These are phyloP conservation scores for Dipodomys spectabilis DNA, from an alignment of 2,113 vertebrate species.

Conservation along the genomic window DNA sequence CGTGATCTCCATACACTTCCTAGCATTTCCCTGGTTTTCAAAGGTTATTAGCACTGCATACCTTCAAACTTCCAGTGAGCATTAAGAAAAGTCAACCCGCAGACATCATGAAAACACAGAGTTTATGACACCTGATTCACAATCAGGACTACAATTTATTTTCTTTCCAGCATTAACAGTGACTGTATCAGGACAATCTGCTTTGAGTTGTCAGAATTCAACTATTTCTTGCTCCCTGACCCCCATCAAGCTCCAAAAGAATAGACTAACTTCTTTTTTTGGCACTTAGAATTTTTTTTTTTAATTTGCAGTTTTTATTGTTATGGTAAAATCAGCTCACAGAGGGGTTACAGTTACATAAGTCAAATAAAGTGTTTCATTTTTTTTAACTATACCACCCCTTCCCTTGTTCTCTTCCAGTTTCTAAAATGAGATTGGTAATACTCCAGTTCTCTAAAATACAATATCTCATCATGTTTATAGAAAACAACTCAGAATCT, in stretches of 20 bases:
- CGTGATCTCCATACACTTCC: not conserved
- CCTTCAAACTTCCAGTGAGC: not conserved
- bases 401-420: no score
- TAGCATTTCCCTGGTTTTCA: not conserved
- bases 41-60: not conserved
- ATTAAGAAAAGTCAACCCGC: slow-evolving; percentile 22
- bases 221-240: not conserved
- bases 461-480: not conserved
- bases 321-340: no score
- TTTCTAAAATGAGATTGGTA: not conserved
- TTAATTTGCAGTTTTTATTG: slow-evolving; percentile 24
- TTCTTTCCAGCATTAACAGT: not conserved
- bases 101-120: not conserved
- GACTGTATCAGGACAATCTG: not conserved
- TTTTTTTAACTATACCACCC: no score
- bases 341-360: no score
- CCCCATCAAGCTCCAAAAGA: not conserved
- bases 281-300: slow-evolving; percentile 33
- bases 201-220: not conserved
- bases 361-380: no score
- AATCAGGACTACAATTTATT: not conserved
- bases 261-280: not conserved
- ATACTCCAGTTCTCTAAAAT: not conserved
- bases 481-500: slow-evolving; percentile 54
- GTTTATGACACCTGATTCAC: not conserved